Conservation (phyloP, 2,113 vertebrate genomes). For the Herpailurus yagouaroundi region DNA sequence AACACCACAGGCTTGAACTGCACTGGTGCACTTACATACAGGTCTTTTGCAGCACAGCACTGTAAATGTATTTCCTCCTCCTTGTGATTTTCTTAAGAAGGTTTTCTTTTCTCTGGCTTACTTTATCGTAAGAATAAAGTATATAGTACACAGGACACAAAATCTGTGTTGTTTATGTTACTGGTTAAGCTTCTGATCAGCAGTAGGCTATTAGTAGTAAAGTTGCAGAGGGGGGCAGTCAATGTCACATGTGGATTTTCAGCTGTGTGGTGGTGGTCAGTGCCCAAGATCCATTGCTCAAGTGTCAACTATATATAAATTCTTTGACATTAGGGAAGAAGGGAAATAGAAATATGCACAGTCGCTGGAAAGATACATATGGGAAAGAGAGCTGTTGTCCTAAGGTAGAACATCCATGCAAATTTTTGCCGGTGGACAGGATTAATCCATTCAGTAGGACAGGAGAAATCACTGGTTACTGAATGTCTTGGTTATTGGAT, state of each 20-base stretch:
- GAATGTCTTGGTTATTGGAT: not conserved
- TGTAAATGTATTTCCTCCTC: not conserved
- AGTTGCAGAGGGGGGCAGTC: not conserved
- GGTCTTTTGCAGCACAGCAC: not conserved
- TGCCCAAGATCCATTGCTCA: not conserved
- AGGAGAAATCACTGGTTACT: not conserved
- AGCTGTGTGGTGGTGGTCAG: not conserved
- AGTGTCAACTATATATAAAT: not conserved
- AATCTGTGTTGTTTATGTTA: not conserved
- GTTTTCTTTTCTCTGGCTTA: not conserved
- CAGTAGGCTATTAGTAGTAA: not conserved
- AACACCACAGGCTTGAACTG: not conserved
- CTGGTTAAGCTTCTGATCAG: not conserved
- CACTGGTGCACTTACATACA: fast-evolving
- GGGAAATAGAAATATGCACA: not conserved
- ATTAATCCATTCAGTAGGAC: not conserved
- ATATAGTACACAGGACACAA: too few relatives aligned
- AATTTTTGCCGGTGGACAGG: fast-evolving
- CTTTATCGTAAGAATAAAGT: not conserved
- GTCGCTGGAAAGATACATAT: fast-evolving
- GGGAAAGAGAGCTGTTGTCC: too few relatives aligned
- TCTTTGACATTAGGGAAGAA: not conserved
- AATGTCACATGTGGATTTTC: not conserved
- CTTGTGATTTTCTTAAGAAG: not conserved
- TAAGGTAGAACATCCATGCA: fast-evolving